phyloP scores from a whole-genome alignment of 2,888 invertebrate genomes.

The Sipunculus nudus region DNA sequence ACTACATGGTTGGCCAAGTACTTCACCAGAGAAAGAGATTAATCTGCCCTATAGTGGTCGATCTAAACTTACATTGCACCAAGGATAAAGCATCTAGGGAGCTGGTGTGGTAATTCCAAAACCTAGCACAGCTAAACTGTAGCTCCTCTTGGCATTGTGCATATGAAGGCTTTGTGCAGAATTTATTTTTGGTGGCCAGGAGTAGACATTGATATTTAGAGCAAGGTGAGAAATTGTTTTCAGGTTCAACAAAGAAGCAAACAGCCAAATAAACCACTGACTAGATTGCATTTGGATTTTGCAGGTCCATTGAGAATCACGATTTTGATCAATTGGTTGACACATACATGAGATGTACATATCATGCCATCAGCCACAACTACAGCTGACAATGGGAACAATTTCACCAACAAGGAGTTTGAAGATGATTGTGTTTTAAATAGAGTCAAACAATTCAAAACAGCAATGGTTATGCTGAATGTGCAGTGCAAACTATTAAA shows the following conservation, averaged over 20 bases:
- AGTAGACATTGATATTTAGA: constrained; percentile 11
- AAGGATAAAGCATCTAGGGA: constrained; percentile 42
- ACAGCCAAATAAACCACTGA: constrained; percentile 27
- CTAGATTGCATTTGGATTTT: constrained; percentile 43
- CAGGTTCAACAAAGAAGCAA: background rate
- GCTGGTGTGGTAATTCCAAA: constrained; percentile 42
- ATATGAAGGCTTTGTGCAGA: constrained; percentile 46
- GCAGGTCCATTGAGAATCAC: constrained; percentile 35
- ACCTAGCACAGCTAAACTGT: constrained; percentile 27
- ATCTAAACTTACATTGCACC: no score
- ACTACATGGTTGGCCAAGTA: no score
- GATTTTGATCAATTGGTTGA: constrained; percentile 30
- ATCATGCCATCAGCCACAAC: constrained; percentile 31
- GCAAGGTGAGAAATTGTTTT: background rate
- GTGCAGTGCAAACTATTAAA: constrained; percentile 44
- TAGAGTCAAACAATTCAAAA: constrained; percentile 38
- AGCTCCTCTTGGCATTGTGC: constrained; percentile 44
- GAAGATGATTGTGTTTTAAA: constrained; percentile 33
- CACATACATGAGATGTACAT: constrained; percentile 62
- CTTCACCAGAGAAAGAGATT: no score
- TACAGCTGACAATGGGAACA: constrained; percentile 46
- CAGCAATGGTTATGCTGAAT: constrained; percentile 47
- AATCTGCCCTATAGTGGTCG: no score
- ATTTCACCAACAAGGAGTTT: constrained; percentile 45
- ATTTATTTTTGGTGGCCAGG: constrained; percentile 24